phyloP scores from a whole-genome alignment of 2,113 vertebrate species.

The Coregonus clupeaformis region DNA sequence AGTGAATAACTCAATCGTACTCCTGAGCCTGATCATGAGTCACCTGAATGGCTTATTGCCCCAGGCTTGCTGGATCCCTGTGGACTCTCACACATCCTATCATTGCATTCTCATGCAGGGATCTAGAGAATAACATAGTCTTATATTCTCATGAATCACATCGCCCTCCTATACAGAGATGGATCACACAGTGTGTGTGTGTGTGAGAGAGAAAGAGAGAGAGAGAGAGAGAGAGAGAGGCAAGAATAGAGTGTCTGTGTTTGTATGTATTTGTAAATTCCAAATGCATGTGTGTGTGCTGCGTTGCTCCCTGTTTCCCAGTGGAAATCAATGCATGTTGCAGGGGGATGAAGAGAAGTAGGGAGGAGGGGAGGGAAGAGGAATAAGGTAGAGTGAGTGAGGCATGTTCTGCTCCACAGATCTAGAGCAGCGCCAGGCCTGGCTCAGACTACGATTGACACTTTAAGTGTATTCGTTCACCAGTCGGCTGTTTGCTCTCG shows the following conservation, averaged over 20 bases:
- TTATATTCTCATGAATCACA: background rate
- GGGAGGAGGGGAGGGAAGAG: background rate
- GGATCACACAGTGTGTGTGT: background rate
- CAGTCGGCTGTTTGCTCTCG: background rate
- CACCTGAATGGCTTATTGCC: background rate
- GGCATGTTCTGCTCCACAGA: conserved; percentile 13
- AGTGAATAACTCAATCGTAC: too few species aligned
- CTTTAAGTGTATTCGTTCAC: conserved; percentile 29
- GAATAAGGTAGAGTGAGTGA: background rate
- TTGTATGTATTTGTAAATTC: conserved; percentile 6
- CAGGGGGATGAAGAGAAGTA: background rate
- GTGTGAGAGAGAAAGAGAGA: background rate
- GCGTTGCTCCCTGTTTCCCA: background rate
- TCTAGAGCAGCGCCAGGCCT: background rate
- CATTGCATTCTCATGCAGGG: background rate
- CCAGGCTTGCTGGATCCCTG: background rate
- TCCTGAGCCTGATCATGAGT: background rate
- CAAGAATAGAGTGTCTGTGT: background rate
- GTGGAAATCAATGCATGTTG: background rate
- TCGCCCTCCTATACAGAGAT: too few species aligned
- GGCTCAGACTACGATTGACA: conserved; percentile 30
- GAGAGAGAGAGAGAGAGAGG: background rate
- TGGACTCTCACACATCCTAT: background rate
- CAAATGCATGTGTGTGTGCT: background rate
- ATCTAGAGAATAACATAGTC: background rate